phyloP scores from a whole-genome alignment of 1,140 invertebrate genomes.

The Calephelis nemesis region DNA sequence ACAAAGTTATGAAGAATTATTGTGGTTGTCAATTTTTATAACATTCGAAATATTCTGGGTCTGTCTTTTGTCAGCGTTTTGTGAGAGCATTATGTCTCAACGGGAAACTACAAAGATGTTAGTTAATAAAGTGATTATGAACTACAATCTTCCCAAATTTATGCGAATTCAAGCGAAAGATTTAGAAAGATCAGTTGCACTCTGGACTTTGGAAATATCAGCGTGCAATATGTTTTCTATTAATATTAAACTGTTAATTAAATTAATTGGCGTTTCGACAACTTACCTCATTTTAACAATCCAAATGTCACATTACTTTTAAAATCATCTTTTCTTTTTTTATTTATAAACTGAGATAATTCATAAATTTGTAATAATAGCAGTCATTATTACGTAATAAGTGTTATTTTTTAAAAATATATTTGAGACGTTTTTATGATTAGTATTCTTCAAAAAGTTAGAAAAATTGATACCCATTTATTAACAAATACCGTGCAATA shows the following conservation, averaged over 20 bases:
- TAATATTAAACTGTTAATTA: background rate
- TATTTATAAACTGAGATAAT: too few relatives aligned
- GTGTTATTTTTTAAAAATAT: too few relatives aligned
- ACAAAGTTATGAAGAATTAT: background rate
- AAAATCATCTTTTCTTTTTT: too few relatives aligned
- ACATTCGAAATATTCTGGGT: background rate
- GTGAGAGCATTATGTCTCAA: background rate
- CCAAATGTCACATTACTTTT: background rate
- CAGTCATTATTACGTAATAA: too few relatives aligned
- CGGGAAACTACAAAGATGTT: background rate
- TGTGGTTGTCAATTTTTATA: background rate
- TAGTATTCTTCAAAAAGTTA: too few relatives aligned
- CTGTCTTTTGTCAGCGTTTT: background rate
- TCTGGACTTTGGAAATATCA: background rate
- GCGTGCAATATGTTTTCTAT: conserved; percentile 2
- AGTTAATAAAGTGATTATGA: background rate
- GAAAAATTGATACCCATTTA: too few relatives aligned
- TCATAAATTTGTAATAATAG: too few relatives aligned
- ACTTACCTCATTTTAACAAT: background rate
- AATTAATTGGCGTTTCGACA: background rate
- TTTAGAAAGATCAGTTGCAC: background rate
- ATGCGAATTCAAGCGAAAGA: background rate
- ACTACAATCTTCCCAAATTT: background rate
- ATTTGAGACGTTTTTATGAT: too few relatives aligned
- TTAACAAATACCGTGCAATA: too few relatives aligned